These are phyloP conservation scores for Dendronephthya gigantea DNA, from an alignment of 64 coral and sea anemone species.

Conservation along the genomic window DNA sequence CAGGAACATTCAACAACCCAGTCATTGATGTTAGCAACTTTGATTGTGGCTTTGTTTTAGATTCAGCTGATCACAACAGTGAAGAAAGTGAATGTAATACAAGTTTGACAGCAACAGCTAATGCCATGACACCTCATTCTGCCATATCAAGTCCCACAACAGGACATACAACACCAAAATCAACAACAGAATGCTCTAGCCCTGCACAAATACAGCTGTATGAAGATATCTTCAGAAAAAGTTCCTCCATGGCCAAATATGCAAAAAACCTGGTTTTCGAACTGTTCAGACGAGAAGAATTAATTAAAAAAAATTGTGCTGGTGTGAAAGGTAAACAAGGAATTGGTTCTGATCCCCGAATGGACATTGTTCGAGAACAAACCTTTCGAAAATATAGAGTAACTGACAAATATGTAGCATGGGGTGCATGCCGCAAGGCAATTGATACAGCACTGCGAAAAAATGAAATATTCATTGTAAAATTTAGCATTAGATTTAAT, in stretches of 20 bases:
- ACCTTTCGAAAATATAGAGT: neutral
- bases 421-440: neutral
- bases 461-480: neutral
- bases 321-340: conserved; percentile 3
- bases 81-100: neutral
- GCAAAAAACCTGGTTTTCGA: neutral
- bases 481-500: neutral
- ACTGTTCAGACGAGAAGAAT: neutral
- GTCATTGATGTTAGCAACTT: neutral
- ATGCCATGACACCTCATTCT: neutral
- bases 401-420: neutral
- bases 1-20: neutral
- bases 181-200: neutral
- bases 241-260: neutral
- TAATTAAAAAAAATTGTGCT: neutral
- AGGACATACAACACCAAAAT: neutral
- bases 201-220: neutral
- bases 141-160: neutral
- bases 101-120: neutral
- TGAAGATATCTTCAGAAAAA: neutral
- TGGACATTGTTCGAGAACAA: neutral
- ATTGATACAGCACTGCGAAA: neutral
- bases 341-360: neutral
- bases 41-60: neutral
- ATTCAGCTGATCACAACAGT: neutral